Percentiles rank a stretch among this genome's conserved stretches.
These are phyloP conservation scores for Habrosyne pyritoides DNA, from an alignment of 2,888 invertebrate genomes.

Conservation along the genomic window DNA sequence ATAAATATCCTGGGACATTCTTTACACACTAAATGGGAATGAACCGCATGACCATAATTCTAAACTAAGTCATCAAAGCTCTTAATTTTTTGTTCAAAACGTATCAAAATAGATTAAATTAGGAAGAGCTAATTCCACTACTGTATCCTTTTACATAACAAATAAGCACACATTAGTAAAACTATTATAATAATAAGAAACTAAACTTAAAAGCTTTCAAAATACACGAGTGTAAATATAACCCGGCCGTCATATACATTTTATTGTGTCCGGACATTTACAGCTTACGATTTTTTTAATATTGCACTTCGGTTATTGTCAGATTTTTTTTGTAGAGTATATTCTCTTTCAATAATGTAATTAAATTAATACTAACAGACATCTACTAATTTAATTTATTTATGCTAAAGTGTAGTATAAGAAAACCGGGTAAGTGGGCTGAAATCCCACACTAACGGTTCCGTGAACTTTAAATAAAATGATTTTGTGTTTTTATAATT, in stretches of 20 bases:
- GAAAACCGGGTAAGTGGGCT: too few relatives aligned
- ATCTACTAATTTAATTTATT: too few relatives aligned
- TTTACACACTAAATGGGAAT: too few relatives aligned
- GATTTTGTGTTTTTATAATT: too few relatives aligned
- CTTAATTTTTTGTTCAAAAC: not conserved
- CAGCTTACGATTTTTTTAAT: conserved; percentile 20
- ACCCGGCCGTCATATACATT: conserved; percentile 30
- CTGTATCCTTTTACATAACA: conserved; percentile 37
- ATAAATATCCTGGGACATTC: too few relatives aligned
- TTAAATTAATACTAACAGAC: too few relatives aligned
- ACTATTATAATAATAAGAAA: conserved; percentile 52
- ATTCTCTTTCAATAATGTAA: too few relatives aligned
- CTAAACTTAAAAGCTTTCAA: conserved; percentile 46
- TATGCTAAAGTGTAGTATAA: too few relatives aligned
- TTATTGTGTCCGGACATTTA: conserved; percentile 25
- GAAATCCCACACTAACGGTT: too few relatives aligned
- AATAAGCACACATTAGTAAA: conserved; percentile 51
- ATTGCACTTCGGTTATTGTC: not conserved
- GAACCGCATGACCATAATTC: too few relatives aligned
- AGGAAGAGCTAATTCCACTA: not conserved
- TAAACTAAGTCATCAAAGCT: not conserved
- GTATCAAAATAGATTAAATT: not conserved
- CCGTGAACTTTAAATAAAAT: too few relatives aligned
- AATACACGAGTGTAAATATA: conserved; percentile 30
- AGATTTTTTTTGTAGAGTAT: too few relatives aligned